Base-by-base conservation (phyloP, 2,888 invertebrate genomes). In the Noctua comes region DNA sequence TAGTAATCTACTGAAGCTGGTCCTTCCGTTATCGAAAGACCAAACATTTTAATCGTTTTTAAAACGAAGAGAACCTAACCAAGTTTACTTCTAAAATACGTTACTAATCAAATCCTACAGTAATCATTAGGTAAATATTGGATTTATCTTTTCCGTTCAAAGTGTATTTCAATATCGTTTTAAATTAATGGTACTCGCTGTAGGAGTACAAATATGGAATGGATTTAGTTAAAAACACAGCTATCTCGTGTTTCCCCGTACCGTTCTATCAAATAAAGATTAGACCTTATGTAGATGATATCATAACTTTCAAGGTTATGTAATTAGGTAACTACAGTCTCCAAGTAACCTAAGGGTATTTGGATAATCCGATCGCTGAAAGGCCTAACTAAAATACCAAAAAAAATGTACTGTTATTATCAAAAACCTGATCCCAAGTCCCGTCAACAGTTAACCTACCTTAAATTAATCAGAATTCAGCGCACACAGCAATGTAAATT, bases 121-220 rank as follows among this genome's bases (percentile, higher is more conserved):
- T 40, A 57, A 46, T 70, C 40, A 36, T 83, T 79, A 78, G 13
- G 13, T 73, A 66, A 76, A 70, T 75, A 84, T 79, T 76, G 43
- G 51, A 51, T 68, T 77, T 77, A 75, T 84, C 72, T 72, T n/a
- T 74, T 62, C 71, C 48, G 72, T 73, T 43, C 54, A 48, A 77
- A 80, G 68, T 76, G 40, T 69, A 68, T 77, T 65, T 36, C 48
- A 31, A 64, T 79, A 83, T 54, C 62, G 21, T 75, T 73, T 57
- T 27, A 57, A 18, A 64, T 48, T 65, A 68, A 68, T 68, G 5
- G n/a, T 36, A 46, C 2, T 79, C 2, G 27, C 4, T 70, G 1
- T 66, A 36, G 31, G 48, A 65, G 65, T 54, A 59, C n/a, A 43
- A 62, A 66, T 57, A 10, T 40, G 31, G 5, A 69, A 10, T n/a